Percentiles rank a stretch among this genome's conserved stretches.
phyloP scores from a whole-genome alignment of 1,140 invertebrate species.

The Euura lappo region DNA sequence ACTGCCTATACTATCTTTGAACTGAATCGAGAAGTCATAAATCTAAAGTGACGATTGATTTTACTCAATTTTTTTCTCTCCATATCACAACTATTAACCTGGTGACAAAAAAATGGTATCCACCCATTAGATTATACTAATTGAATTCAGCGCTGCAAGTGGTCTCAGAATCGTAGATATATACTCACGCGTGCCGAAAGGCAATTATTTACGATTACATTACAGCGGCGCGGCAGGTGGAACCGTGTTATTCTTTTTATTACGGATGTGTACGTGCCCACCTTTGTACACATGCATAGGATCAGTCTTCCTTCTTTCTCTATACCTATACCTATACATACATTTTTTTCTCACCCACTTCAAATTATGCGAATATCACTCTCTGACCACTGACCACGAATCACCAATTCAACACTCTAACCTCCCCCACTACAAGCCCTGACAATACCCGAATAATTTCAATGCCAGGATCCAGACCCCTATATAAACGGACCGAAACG shows the following conservation, averaged over 20 bases:
- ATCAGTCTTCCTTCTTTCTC: no score
- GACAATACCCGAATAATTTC: background rate
- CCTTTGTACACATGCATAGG: no score
- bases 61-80: no score
- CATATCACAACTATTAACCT: background rate
- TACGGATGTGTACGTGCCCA: no score
- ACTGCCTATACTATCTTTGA: background rate
- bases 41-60: no score
- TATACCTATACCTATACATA: no score
- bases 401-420: background rate
- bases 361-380: no score
- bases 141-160: background rate
- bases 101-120: background rate
- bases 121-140: background rate
- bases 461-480: constrained; percentile 8
- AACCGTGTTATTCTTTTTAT: no score
- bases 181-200: background rate
- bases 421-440: background rate
- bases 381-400: no score
- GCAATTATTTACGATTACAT: background rate
- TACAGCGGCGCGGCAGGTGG: background rate
- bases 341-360: no score
- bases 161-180: background rate
- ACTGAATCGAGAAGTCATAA: no score
- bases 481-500: constrained; percentile 10